Percentiles rank a stretch among this genome's conserved stretches.
These are phyloP conservation scores for Laticauda laticaudata DNA, from an alignment of 2,113 vertebrate species.

Conservation along the genomic window DNA sequence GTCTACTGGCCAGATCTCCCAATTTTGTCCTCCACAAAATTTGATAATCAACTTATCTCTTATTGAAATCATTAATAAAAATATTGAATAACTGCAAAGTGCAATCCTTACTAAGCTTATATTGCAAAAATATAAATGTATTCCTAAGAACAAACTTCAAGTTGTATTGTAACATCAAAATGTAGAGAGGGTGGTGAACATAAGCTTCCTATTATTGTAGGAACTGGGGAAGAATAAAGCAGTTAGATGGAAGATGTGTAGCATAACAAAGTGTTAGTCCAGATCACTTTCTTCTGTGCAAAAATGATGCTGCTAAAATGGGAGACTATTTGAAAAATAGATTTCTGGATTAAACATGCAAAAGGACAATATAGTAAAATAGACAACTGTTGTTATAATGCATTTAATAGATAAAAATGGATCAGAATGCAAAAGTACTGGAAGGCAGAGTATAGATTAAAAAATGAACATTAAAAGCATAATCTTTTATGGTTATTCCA, in stretches of 20 bases:
- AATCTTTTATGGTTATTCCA: background rate
- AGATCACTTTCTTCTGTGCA: background rate
- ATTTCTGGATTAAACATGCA: background rate
- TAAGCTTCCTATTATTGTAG: background rate
- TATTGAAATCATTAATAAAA: background rate
- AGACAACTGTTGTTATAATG: background rate
- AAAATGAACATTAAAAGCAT: background rate
- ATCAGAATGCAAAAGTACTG: background rate
- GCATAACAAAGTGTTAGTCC: background rate
- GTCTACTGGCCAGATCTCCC: background rate
- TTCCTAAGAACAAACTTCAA: background rate
- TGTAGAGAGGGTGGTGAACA: background rate
- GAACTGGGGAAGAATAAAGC: background rate
- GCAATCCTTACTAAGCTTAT: background rate
- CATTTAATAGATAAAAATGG: background rate
- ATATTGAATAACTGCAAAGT: background rate
- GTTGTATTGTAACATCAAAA: background rate
- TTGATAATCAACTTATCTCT: background rate
- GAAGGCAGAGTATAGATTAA: background rate
- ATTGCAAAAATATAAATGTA: background rate
- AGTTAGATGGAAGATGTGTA: background rate
- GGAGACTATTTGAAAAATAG: background rate
- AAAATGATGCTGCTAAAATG: background rate
- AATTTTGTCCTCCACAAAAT: background rate
- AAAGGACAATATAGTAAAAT: background rate